phyloP scores from a whole-genome alignment of 2,888 invertebrate genomes.

The Tipula helvola region DNA sequence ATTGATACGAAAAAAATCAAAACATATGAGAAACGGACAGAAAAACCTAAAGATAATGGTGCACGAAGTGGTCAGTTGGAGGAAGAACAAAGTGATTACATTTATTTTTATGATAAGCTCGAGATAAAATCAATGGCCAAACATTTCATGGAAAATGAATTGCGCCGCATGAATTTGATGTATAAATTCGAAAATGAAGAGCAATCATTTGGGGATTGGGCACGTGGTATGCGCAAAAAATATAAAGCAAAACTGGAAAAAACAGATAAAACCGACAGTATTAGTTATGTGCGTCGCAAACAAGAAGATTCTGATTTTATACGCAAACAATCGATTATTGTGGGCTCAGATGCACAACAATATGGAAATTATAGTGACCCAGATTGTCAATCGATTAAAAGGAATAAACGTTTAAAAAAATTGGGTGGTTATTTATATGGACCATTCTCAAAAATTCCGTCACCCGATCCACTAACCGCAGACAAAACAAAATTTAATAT shows the following conservation, averaged over 20 bases:
- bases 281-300: background rate
- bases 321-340: background rate
- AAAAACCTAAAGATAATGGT: background rate
- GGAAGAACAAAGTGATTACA: background rate
- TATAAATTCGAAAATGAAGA: constrained; percentile 4
- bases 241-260: background rate
- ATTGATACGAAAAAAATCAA: background rate
- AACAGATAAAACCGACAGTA: background rate
- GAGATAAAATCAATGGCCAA: background rate
- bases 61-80: background rate
- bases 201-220: constrained; percentile 11
- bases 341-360: background rate
- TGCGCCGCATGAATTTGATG: background rate
- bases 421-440: constrained; percentile 15
- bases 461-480: constrained; percentile 6
- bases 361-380: background rate
- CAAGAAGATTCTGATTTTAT: background rate
- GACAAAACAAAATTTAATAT: constrained; percentile 15
- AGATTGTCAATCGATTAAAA: background rate
- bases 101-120: background rate
- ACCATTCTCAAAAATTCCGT: constrained; percentile 10
- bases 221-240: constrained; percentile 12
- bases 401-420: background rate
- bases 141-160: background rate
- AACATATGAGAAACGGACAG: background rate